These are phyloP conservation scores for Thereva nobilitata DNA, from an alignment of 2,888 invertebrate species.

Conservation along the genomic window DNA sequence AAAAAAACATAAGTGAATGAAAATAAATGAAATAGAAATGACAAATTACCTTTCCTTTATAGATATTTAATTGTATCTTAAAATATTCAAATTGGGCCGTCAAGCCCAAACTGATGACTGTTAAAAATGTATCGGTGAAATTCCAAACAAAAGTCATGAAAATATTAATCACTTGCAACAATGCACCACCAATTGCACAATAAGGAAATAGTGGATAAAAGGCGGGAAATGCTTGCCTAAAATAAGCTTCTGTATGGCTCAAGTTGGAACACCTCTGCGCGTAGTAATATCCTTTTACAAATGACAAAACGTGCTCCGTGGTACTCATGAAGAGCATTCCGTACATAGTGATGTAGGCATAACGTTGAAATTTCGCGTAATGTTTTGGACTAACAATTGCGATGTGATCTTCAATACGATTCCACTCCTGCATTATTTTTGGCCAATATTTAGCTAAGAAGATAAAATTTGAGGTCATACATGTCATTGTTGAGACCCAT, in stretches of 20 bases:
- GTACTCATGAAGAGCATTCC: conserved; percentile 40
- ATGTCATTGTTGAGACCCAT: not conserved
- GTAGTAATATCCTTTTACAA: conserved; percentile 62
- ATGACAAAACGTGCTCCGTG: conserved; percentile 63
- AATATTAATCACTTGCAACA: conserved; percentile 58
- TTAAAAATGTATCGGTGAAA: conserved; percentile 73
- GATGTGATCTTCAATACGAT: conserved; percentile 54
- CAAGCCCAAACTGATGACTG: conserved; percentile 71
- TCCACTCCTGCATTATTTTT: conserved; percentile 50
- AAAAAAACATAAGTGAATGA: conserved; percentile 45
- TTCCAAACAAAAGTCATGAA: conserved; percentile 73
- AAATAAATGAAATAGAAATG: conserved; percentile 1
- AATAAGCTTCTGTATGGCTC: conserved; percentile 51
- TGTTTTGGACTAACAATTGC: conserved; percentile 48
- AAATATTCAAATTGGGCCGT: conserved; percentile 68
- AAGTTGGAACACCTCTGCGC: conserved; percentile 58
- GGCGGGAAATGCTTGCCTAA: conserved; percentile 59
- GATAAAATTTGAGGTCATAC: not conserved
- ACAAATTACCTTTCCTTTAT: conserved; percentile 60
- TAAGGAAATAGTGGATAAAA: conserved; percentile 61
- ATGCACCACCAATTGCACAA: conserved; percentile 59
- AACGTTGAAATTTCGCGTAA: conserved; percentile 58
- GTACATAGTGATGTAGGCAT: conserved; percentile 45
- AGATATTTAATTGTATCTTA: conserved; percentile 60
- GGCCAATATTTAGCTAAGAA: conserved; percentile 55